Base-by-base conservation (phyloP, 2,797 vertebrate genomes). In the Halcyon badia region DNA sequence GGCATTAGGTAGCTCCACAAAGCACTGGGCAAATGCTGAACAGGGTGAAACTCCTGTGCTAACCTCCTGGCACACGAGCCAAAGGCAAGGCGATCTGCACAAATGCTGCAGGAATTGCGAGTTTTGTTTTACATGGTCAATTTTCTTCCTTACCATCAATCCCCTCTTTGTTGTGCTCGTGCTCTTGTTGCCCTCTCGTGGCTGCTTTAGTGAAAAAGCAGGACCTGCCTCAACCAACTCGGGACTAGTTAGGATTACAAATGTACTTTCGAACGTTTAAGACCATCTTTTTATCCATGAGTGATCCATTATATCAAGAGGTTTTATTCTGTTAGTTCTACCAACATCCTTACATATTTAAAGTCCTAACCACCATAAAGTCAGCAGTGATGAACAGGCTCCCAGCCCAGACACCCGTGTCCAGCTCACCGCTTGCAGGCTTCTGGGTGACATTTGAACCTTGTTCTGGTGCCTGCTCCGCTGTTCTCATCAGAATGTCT, bases 101-200 rank as follows among this genome's bases (percentile, higher is more conserved):
- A 26, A 73, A 24, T 0, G 58, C 66, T 33, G 65, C 76, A 9
- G 65, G 52, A 44, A 16, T 10, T 2, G 0, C 39, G 9, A 26
- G 14, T 22, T 28, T 1, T 0, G 3, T 18, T 76, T 79, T 15
- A 3, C 66, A n/a, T 5, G 46, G 0, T 8, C 0, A 2, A 3
- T 39, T 30, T 30, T 39, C 65, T 44, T 6, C 19, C 18, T 28
- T 0, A 24, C 6, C 66, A 4, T 42, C 68, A 0, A 4, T 42
- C 68, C 0, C 20, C 14, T 37, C 58, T 37, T n/a, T 3, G 42
- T 12, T 41, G 90, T 73, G 81, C 81, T 93, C 93, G 66, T 93
- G 90, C 94, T 92, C 96, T 18, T 84, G 95, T 97, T 95, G 96
- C 97, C 97, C 97, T 96, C 95, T 96, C 42, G 96, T 94, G 97